Percentiles rank a stretch among this genome's conserved stretches.
Conservation (phyloP, 2,888 invertebrate genomes). For the Drosophila nr. perissopoda region DNA sequence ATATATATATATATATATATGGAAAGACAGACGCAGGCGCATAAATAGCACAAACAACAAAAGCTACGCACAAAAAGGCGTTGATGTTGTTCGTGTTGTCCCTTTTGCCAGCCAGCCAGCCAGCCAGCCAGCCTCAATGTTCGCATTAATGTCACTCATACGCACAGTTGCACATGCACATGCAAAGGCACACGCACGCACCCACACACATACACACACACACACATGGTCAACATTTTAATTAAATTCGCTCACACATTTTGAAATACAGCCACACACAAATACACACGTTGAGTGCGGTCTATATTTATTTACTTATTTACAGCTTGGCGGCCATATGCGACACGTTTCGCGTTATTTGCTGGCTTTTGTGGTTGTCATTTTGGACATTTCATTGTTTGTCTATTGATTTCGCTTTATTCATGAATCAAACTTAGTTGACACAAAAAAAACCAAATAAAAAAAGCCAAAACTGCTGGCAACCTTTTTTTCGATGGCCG, state of each 20-base stretch:
- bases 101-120: slow-evolving; percentile 33
- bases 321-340: slow-evolving; percentile 65
- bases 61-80: slow-evolving; percentile 54
- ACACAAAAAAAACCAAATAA: slow-evolving; percentile 24
- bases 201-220: slow-evolving; percentile 17
- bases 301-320: slow-evolving; percentile 79
- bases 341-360: slow-evolving; percentile 60
- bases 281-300: slow-evolving; percentile 37
- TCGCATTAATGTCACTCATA: slow-evolving; percentile 80
- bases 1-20: slow-evolving; percentile 13
- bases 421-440: slow-evolving; percentile 45
- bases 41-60: slow-evolving; percentile 73
- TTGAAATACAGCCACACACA: slow-evolving; percentile 56
- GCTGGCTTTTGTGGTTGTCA: slow-evolving; percentile 64
- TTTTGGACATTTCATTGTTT: slow-evolving; percentile 44
- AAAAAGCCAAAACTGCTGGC: slow-evolving; percentile 1
- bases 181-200: slow-evolving; percentile 19
- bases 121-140: slow-evolving; percentile 52
- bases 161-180: slow-evolving; percentile 79
- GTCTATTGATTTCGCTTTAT: slow-evolving; percentile 66
- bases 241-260: slow-evolving; percentile 67
- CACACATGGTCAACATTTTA: slow-evolving; percentile 70
- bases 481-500: slow-evolving; percentile 10
- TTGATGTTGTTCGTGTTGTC: slow-evolving; percentile 41
- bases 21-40: slow-evolving; percentile 71